A percentile compares a stretch with the other conserved stretches of the same genome.
Evolutionary conservation across 2,113 vertebrate genomes (phyloP).

Genomic region (Hippocampus barbouri): DNA sequence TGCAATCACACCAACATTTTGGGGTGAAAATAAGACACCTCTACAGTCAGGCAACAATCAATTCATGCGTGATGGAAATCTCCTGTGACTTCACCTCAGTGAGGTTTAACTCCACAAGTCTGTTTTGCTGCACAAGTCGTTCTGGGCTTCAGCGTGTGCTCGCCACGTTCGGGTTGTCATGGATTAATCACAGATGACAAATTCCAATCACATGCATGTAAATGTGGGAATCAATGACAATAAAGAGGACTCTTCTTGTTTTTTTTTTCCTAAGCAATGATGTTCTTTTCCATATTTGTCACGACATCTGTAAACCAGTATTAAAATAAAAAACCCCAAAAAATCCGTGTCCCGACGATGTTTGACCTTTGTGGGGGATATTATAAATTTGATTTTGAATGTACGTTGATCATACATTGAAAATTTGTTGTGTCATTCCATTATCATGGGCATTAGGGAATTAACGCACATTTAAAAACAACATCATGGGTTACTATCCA

Average conservation of each 20-base stretch:
- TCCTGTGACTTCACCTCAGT: neutral
- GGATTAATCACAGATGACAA: neutral
- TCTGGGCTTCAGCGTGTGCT: neutral
- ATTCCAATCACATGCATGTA: too few species aligned
- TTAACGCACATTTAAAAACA: conserved; percentile 1
- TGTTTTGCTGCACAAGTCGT: neutral
- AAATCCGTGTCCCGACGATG: too few species aligned
- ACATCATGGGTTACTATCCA: conserved; percentile 30
- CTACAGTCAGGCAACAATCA: neutral
- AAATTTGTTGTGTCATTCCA: neutral
- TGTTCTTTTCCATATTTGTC: too few species aligned
- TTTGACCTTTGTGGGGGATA: too few species aligned
- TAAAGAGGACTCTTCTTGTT: too few species aligned
- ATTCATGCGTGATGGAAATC: neutral
- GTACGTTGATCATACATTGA: neutral
- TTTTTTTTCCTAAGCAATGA: too few species aligned
- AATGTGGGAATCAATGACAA: too few species aligned
- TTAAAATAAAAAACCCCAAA: too few species aligned
- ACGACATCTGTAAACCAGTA: too few species aligned
- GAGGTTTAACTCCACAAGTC: neutral
- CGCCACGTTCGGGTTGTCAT: neutral
- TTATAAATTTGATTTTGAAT: neutral
- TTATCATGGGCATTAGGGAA: neutral
- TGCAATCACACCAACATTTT: neutral
- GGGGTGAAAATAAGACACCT: neutral